Conservation (phyloP, 1,140 invertebrate genomes). For the Maconellicoccus hirsutus region DNA sequence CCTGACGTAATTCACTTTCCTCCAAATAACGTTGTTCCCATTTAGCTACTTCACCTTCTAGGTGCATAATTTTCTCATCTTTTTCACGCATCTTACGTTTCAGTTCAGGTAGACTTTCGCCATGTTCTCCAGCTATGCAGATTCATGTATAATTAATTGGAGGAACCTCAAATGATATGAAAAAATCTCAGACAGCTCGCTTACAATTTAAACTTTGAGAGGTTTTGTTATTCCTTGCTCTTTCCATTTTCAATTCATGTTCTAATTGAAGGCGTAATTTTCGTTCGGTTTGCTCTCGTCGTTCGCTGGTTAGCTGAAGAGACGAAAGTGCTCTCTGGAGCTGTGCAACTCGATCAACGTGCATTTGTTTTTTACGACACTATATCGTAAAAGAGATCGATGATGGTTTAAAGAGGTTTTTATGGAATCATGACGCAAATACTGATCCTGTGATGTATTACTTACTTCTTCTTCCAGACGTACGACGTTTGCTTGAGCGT, state of each 20-base stretch:
- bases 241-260: slow-evolving; percentile 57
- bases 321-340: slow-evolving; percentile 72
- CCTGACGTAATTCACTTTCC: slow-evolving; percentile 68
- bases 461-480: slow-evolving; percentile 75
- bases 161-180: no score
- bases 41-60: slow-evolving; percentile 71
- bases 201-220: slow-evolving; percentile 24
- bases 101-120: slow-evolving; percentile 49
- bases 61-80: slow-evolving; percentile 66
- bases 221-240: slow-evolving; percentile 35
- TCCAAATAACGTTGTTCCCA: slow-evolving; percentile 81
- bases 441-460: background rate
- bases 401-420: slow-evolving; percentile 4
- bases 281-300: slow-evolving; percentile 70
- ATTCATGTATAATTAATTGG: no score
- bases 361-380: slow-evolving; percentile 70
- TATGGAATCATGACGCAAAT: background rate
- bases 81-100: slow-evolving; percentile 55
- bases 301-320: slow-evolving; percentile 67
- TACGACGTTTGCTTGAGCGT: slow-evolving; percentile 79
- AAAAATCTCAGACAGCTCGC: no score
- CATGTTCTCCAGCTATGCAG: slow-evolving; percentile 29
- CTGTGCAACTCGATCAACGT: slow-evolving; percentile 71
- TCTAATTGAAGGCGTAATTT: slow-evolving; percentile 68
- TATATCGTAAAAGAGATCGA: no score